Percentiles rank a stretch among this genome's conserved stretches.
phyloP scores from a whole-genome alignment of 2,797 vertebrate species.

The Onychomys arenicola region DNA sequence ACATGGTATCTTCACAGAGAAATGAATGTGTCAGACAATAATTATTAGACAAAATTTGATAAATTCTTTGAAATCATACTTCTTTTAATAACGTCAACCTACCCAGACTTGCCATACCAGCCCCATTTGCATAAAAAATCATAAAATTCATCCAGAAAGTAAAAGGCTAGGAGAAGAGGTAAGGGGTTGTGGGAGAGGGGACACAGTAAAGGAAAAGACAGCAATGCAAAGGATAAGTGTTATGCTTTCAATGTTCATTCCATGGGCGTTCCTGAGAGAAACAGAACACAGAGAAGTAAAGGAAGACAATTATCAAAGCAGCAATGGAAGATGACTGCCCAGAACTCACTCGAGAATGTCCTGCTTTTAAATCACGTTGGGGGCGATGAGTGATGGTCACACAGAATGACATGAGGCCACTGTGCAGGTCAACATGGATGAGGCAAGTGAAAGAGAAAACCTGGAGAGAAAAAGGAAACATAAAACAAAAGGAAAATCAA shows the following conservation, averaged over 20 bases:
- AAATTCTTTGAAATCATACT: not conserved
- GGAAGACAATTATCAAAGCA: not conserved
- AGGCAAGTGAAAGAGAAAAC: not conserved
- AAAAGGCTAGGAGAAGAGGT: not conserved
- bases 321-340: not conserved
- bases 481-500: not conserved
- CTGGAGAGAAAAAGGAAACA: not conserved
- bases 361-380: not conserved
- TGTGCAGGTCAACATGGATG: not conserved
- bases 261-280: not conserved
- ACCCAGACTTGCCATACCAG: not conserved
- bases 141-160: not conserved
- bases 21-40: not conserved
- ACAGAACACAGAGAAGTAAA: not conserved
- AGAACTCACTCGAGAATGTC: not conserved
- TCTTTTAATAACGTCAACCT: not conserved
- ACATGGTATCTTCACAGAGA: not conserved
- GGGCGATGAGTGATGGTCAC: not conserved
- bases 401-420: too few species aligned
- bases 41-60: not conserved
- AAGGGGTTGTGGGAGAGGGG: not conserved
- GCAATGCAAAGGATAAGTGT: not conserved
- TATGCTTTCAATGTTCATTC: not conserved
- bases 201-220: not conserved
- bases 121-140: not conserved